Conservation (phyloP, 1,140 invertebrate species). For the Sminthurinus signatus region DNA sequence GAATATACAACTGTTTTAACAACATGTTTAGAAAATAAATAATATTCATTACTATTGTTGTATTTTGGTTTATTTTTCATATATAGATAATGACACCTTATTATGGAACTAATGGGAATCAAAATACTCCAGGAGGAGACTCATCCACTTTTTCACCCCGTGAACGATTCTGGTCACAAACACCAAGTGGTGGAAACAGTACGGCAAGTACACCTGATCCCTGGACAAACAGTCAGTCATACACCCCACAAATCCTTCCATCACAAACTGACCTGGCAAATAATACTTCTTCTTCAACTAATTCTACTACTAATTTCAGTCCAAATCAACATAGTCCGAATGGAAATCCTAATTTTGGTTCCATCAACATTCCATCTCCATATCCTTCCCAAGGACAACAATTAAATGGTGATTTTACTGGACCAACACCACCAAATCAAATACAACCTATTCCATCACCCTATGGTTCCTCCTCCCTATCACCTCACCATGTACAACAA, state of each 20-base stretch:
- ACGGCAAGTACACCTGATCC: constrained; percentile 21
- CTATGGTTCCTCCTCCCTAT: constrained; percentile 27
- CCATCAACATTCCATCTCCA: constrained; percentile 34
- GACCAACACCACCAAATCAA: constrained; percentile 33
- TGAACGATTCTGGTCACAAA: constrained; percentile 33
- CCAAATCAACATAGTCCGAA: constrained; percentile 17
- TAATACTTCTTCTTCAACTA: too few species aligned
- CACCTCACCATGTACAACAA: constrained; percentile 38
- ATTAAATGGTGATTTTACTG: constrained; percentile 24
- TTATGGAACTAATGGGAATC: neutral
- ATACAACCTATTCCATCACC: constrained; percentile 28
- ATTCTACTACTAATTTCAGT: constrained; percentile 14
- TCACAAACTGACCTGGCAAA: constrained; percentile 8
- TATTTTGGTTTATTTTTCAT: neutral
- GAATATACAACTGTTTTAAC: neutral
- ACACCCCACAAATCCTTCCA: constrained; percentile 28
- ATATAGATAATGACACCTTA: neutral
- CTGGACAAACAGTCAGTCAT: constrained; percentile 17
- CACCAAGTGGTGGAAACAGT: neutral
- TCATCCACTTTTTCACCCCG: constrained; percentile 27
- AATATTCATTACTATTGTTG: neutral
- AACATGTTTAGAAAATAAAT: neutral
- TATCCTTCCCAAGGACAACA: constrained; percentile 9
- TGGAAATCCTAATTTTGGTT: neutral
- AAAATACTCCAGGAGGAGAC: constrained; percentile 13